Evolutionary conservation across 2,113 vertebrate species (phyloP).

Genomic region (Oreotrochilus melanogaster): DNA sequence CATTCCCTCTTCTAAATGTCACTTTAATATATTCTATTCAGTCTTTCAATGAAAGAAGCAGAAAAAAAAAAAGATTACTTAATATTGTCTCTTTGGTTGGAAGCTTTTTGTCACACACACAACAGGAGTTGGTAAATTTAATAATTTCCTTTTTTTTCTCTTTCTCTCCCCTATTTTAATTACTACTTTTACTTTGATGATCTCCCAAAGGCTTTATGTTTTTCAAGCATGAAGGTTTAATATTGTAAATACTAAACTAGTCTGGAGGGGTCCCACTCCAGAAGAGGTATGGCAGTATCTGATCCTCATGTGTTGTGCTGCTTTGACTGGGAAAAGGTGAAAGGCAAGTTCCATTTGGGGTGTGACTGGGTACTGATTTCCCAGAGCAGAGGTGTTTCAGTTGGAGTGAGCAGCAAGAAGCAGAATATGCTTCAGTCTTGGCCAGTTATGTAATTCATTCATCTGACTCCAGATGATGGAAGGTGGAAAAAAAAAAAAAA

Average conservation of each 20-base stretch:
- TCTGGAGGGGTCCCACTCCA: neutral
- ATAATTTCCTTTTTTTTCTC: neutral
- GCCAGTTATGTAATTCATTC: neutral
- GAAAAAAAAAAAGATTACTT: neutral
- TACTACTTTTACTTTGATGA: neutral
- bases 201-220: neutral
- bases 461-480: neutral
- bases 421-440: neutral
- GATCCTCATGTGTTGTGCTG: accelerated
- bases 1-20: slow-evolving; percentile 5
- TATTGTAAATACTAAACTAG: neutral
- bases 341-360: accelerated
- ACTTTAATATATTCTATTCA: neutral
- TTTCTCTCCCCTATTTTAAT: neutral
- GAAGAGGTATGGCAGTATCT: neutral
- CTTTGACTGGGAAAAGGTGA: neutral
- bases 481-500: neutral
- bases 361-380: neutral
- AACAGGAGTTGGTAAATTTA: neutral
- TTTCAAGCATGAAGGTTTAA: neutral
- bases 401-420: neutral
- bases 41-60: neutral
- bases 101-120: neutral
- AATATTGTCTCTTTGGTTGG: neutral
- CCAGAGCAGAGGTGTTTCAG: neutral